Conservation (phyloP, 2,113 vertebrate genomes). For the Neofelis nebulosa region DNA sequence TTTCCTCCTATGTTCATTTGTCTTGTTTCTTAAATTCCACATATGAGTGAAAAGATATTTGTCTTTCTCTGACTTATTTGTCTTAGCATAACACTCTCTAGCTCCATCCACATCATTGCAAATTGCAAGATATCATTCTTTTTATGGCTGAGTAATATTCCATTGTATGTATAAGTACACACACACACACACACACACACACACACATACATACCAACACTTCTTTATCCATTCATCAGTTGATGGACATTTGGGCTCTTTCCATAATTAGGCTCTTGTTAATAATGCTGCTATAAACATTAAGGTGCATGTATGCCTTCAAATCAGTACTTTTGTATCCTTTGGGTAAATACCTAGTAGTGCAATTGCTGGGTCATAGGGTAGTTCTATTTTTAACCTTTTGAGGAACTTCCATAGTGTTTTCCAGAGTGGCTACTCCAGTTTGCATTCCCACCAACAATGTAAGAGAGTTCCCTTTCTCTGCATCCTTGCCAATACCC, state of each 20-base stretch:
- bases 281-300: not conserved
- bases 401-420: not conserved
- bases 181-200: no score
- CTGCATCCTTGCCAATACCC: not conserved
- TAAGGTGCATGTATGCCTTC: not conserved
- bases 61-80: no score
- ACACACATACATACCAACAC: no score
- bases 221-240: no score
- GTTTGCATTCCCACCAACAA: not conserved
- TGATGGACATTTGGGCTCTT: no score
- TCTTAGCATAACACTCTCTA: no score
- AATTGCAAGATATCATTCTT: no score
- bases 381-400: not conserved
- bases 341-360: not conserved
- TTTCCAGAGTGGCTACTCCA: not conserved
- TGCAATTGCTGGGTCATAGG: not conserved
- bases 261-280: no score
- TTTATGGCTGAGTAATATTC: no score
- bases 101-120: no score
- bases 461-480: not conserved
- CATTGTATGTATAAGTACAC: no score
- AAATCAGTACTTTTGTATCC: not conserved
- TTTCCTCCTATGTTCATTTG: not conserved
- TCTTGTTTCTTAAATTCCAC: not conserved
- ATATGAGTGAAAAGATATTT: not conserved